Base-by-base conservation (phyloP, 2,888 invertebrate genomes). In the Polymixis flavicincta region DNA sequence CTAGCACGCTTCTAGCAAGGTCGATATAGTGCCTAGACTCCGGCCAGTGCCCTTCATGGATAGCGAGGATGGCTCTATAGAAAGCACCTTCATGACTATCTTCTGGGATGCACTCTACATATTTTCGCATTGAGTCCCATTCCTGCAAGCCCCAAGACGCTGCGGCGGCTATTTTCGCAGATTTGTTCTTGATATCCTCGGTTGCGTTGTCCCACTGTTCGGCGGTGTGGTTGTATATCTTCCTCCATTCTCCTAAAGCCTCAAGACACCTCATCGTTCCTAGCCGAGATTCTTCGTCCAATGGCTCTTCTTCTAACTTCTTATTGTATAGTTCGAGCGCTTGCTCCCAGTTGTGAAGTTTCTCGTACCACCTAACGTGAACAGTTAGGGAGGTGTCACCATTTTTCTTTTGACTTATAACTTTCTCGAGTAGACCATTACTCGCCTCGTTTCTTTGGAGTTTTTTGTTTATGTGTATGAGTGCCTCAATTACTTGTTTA, bases 391-490 rank as follows among this genome's bases (percentile, higher is more conserved):
- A 95, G 71, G 97, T 97, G 80, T 97, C 97, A 0, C 97, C 97
- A 9, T 97, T 97, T 79, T 97, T 97, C 80, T 98, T 97, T 88
- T 98, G 97, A 71, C 97, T 98, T 96, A 98, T 98, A 0, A 99
- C 99, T 92, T 98, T 98, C 88, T 98, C 98, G 28, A 99, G 92
- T 14, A 99, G 95, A 74, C 99, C 99, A 88, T 98, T 98, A 1
- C 99, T 99, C 0, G 99, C 99, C 94, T 99, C 99, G 83, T 99
- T 99, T 91, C 99, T 99, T 91, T 99, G 99, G 17, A 99, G 96
- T 95, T 99, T 99, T 93, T 99, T 99, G 92, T 99, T 99, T 84
- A 99, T 99, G 55, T 98, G 98, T 90, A 99, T 99, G 0, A 99
- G 97, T 0, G 99, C 98, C 93, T 99, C 99, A 14, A 99, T 98